phyloP scores from a whole-genome alignment of 2,797 vertebrate genomes.

The Hoplostethus atlanticus region DNA sequence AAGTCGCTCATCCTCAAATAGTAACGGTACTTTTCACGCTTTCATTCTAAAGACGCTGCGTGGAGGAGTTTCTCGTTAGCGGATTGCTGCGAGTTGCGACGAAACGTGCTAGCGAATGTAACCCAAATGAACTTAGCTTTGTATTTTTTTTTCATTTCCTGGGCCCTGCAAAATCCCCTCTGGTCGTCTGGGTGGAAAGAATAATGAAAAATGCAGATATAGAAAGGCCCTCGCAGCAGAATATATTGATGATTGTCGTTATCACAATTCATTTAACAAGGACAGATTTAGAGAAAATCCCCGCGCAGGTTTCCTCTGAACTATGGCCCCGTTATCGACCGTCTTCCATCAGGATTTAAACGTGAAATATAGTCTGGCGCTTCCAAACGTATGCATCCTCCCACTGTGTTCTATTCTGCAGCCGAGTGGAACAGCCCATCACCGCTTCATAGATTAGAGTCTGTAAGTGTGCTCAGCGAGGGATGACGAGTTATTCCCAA shows the following conservation, averaged over 20 bases:
- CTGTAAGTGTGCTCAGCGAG: conserved; percentile 59
- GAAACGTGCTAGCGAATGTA: conserved; percentile 54
- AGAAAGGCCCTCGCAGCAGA: conserved; percentile 12
- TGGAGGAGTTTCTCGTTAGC: conserved; percentile 58
- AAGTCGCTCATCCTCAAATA: conserved; percentile 49
- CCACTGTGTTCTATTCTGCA: conserved; percentile 54
- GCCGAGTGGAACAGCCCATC: conserved; percentile 69
- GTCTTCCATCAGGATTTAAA: conserved; percentile 44
- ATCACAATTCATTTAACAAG: conserved; percentile 45
- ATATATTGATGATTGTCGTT: conserved; percentile 13
- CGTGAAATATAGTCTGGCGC: conserved; percentile 52
- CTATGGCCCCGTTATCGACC: conserved; percentile 30
- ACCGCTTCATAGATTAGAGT: conserved; percentile 69
- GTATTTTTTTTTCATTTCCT: conserved; percentile 56
- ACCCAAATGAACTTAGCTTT: conserved; percentile 53
- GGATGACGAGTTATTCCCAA: conserved; percentile 69
- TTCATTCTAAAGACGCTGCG: conserved; percentile 30
- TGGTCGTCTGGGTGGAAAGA: conserved; percentile 18
- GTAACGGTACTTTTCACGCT: conserved; percentile 27
- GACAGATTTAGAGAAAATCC: conserved; percentile 28
- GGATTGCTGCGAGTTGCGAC: conserved; percentile 55
- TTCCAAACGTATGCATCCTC: conserved; percentile 40
- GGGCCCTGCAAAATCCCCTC: conserved; percentile 39
- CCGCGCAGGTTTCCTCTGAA: conserved; percentile 18
- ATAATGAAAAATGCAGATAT: conserved; percentile 6